Base-by-base conservation (phyloP, 2,888 invertebrate genomes). In the Mesorhabditis spiculigera region DNA sequence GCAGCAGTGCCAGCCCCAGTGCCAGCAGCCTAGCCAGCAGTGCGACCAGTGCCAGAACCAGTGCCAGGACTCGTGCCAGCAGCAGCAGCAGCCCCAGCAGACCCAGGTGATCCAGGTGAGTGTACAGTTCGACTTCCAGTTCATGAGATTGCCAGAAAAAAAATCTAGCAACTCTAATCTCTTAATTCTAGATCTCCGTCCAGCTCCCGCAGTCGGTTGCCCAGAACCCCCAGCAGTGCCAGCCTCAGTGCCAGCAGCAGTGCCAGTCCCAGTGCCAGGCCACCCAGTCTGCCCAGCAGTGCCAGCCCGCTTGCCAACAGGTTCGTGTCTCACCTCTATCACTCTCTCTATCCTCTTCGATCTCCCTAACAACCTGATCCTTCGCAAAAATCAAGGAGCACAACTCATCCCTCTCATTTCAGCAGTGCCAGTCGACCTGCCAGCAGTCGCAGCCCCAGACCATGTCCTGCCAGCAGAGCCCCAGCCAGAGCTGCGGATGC, bases 1-100 rank as follows among this genome's bases (percentile, higher is more conserved):
- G n/a, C n/a, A n/a, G n/a, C n/a, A n/a, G n/a, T n/a, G n/a, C n/a
- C n/a, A n/a, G n/a, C n/a, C n/a, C n/a, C n/a, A n/a, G n/a, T n/a
- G n/a, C n/a, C n/a, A n/a, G n/a, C n/a, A n/a, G n/a, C n/a, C n/a
- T n/a, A n/a, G n/a, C n/a, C n/a, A n/a, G n/a, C n/a, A 68, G 65
- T 63, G 28, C 10, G n/a, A 68, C 58, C 75, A 75, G 65, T 73
- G 71, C 68, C 75, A 75, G 67, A 71, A 69, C 65, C 75, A 73
- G 70, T 73, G 71, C 68, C 71, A 75, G 68, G 71, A 73, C 50
- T 71, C 71, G 50, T 72, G 72, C 69, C 72, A 74, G 58, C 58
- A 50, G n/a, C 58, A 50, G n/a, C 58, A 50, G n/a, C 58, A 10
- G 10, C 58, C 8, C 8, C 58, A 50, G n/a, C 58, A 50, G 58